Base-by-base conservation (phyloP, 64 coral and sea anemone species). In the Catalaphyllia jardinei region DNA sequence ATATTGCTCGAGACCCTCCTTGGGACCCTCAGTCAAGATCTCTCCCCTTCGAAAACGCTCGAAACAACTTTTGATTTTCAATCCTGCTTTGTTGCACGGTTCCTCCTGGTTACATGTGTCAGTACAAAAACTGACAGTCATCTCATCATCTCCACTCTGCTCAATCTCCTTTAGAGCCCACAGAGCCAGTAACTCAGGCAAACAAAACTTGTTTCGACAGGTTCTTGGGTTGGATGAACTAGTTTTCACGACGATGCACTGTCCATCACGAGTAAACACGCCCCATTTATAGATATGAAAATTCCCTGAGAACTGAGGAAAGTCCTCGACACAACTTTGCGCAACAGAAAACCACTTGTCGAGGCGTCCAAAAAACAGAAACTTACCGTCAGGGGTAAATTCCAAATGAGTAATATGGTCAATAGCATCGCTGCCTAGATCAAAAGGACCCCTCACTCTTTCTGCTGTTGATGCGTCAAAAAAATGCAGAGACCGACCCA, bases 271-370 rank as follows among this genome's bases (percentile, higher is more conserved):
- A 49, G 20, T 4, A 24, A 76, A 76, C 15, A 22, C 15, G 20
- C 33, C 19, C 38, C 38, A 20, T 19, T 49, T 10, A 76, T 76
- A 76, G 13, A 5, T 2, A 42, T 46, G 6, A 10, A 4, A 8
- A 76, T 76, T 76, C 5, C 39, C 33, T 50, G 74, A 22, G 18
- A 76, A 76, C 18, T 76, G 74, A 76, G 33, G 74, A 49, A 76
- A 42, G 18, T 76, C 74, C 16, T 8, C 39, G 6, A 76, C 74
- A 88, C 54, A 61, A 31, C 18, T 46, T 90, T 62, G 14, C 20
- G 83, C 67, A 15, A 82, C 62, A 42, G 74, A 76, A 46, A 76
- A 76, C 74, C 33, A 49, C 19, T 76, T 46, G 38, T 46, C 38
- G 12, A 76, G 74, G 4, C 74, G 38, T 20, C 74, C 74, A 20